phyloP scores from a whole-genome alignment of 2,113 vertebrate genomes.

The Chionomys nivalis region DNA sequence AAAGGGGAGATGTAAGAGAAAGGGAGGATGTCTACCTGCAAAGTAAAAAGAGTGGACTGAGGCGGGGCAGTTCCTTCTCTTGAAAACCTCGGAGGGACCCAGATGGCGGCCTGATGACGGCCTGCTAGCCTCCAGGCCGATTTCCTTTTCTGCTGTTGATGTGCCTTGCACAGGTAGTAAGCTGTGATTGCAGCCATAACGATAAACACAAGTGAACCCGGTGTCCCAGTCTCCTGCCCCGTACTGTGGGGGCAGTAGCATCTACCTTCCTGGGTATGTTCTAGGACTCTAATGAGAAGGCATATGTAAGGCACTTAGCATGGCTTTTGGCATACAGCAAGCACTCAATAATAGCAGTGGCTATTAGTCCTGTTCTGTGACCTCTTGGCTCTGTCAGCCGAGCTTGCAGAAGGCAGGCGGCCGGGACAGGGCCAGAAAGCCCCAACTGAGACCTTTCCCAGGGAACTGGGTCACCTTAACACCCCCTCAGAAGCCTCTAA shows the following conservation, averaged over 20 bases:
- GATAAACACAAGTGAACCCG: not conserved
- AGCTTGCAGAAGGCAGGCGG: not conserved
- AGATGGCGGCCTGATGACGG: not conserved
- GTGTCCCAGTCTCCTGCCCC: not conserved
- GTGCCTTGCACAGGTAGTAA: not conserved
- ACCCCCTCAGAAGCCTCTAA: slow-evolving; percentile 39
- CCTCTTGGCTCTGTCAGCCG: not conserved
- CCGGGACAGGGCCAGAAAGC: not conserved
- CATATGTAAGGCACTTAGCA: accelerated
- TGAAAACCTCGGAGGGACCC: not conserved
- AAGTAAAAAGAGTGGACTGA: not conserved
- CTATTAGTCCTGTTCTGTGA: not conserved
- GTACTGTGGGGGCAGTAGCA: too few relatives aligned
- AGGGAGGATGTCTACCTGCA: not conserved
- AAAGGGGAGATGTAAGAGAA: not conserved
- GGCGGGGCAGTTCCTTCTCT: not conserved
- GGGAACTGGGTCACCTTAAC: slow-evolving; percentile 28
- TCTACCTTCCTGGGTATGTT: not conserved
- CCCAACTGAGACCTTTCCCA: not conserved
- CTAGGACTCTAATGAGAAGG: not conserved
- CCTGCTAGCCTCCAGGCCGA: not conserved
- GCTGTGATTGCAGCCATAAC: not conserved
- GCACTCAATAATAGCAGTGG: accelerated
- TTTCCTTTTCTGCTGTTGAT: not conserved
- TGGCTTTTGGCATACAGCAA: not conserved